Evolutionary conservation across 2,113 vertebrate species (phyloP).

Genomic region (Periophthalmodon schlosseri): DNA sequence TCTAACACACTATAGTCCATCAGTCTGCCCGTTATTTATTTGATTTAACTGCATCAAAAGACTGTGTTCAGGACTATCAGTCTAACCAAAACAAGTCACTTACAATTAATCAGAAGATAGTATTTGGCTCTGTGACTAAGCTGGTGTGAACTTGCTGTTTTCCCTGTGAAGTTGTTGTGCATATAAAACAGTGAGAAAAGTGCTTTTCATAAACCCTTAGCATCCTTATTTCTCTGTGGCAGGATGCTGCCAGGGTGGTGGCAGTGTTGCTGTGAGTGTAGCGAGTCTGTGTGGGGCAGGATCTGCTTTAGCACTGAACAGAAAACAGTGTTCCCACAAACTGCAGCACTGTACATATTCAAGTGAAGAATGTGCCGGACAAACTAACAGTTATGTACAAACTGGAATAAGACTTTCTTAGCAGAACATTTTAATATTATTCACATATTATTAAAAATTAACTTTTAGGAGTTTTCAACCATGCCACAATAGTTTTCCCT

Average conservation of each 20-base stretch:
- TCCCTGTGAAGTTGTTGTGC: neutral
- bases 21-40: slow-evolving; percentile 37
- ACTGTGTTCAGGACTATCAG: slow-evolving; percentile 27
- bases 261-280: slow-evolving; percentile 12
- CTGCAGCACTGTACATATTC: neutral
- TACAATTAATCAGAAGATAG: neutral
- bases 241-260: slow-evolving; percentile 1
- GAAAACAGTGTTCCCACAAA: slow-evolving; percentile 3
- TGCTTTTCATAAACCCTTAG: neutral
- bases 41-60: slow-evolving; percentile 16
- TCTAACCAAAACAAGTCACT: neutral
- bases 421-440: neutral
- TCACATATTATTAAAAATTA: neutral
- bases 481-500: neutral
- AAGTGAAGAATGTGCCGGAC: neutral
- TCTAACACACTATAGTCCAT: no score
- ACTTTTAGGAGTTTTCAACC: neutral
- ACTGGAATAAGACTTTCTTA: neutral
- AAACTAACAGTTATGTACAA: neutral
- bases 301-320: slow-evolving; percentile 18
- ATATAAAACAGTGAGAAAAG: neutral
- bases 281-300: slow-evolving; percentile 4
- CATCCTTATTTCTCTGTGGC: slow-evolving; percentile 1
- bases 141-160: neutral
- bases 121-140: neutral